Conservation (phyloP, 35 echinoderm and acorn worm genomes). For the Stichopus chloronotus region DNA sequence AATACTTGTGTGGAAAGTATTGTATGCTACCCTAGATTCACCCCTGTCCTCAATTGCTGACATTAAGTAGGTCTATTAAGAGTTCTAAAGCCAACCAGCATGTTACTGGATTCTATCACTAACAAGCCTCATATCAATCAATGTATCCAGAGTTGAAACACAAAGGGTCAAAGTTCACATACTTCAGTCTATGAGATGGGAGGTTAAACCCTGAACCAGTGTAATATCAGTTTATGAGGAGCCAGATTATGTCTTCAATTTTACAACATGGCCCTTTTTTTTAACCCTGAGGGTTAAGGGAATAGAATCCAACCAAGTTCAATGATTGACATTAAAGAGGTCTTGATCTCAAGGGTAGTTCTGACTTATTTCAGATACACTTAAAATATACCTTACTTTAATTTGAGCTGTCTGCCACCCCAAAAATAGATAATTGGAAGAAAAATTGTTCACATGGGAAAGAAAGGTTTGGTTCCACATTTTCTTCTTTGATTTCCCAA, state of each 20-base stretch:
- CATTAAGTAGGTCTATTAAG: constrained; percentile 12
- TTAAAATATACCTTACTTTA: background rate
- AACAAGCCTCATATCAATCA: constrained; percentile 22
- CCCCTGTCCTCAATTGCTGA: constrained; percentile 13
- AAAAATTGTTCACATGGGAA: background rate
- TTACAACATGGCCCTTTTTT: background rate
- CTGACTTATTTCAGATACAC: background rate
- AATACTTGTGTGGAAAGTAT: too few relatives aligned
- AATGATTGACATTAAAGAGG: constrained; percentile 33
- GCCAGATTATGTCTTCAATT: background rate
- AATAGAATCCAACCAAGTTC: background rate
- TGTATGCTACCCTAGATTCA: background rate
- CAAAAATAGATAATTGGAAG: background rate
- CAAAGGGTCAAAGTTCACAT: constrained; percentile 40
- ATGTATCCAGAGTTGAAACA: constrained; percentile 17
- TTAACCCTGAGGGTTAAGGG: constrained; percentile 27
- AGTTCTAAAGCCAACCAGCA: background rate
- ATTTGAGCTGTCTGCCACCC: background rate
- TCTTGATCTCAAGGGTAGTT: background rate
- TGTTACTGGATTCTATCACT: background rate
- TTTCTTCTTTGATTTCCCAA: background rate
- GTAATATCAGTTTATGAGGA: constrained; percentile 36
- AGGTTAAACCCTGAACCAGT: constrained; percentile 44
- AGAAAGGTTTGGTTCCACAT: background rate
- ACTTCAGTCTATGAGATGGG: constrained; percentile 45